phyloP scores from a whole-genome alignment of 2,113 vertebrate species.

The Thomomys bottae region DNA sequence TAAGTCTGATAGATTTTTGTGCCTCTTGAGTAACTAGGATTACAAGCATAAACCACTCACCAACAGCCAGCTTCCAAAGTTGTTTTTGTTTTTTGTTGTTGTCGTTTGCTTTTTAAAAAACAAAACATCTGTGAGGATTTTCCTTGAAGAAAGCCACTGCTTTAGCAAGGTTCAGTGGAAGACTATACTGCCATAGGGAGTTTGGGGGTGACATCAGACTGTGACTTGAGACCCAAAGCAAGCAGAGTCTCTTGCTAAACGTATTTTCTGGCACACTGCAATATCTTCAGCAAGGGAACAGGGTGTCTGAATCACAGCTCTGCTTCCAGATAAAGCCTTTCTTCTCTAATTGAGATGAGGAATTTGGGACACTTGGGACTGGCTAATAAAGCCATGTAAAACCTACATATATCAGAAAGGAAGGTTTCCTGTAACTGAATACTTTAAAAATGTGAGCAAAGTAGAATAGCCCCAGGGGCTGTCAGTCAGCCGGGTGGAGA shows the following conservation, averaged over 20 bases:
- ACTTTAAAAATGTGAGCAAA: slow-evolving; percentile 14
- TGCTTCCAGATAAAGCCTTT: slow-evolving; percentile 9
- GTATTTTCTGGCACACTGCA: not conserved
- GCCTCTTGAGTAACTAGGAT: too few species aligned
- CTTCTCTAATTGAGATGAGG: slow-evolving; percentile 32
- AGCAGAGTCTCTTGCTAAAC: not conserved
- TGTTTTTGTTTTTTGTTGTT: too few species aligned
- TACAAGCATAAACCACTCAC: too few species aligned
- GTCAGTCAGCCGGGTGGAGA: not conserved
- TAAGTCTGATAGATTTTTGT: too few species aligned
- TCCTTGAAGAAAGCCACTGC: not conserved
- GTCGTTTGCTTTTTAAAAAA: not conserved
- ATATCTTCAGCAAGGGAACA: too few species aligned
- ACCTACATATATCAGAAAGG: not conserved
- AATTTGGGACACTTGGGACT: not conserved
- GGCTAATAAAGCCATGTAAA: not conserved
- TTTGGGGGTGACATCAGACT: not conserved
- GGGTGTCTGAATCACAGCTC: not conserved
- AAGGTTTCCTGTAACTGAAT: slow-evolving; percentile 49
- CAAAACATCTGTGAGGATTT: not conserved
- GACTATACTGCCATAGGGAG: not conserved
- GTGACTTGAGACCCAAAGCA: not conserved
- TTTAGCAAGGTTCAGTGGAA: not conserved
- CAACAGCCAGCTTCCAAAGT: too few species aligned
- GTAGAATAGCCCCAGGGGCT: not conserved